phyloP scores from a whole-genome alignment of 2,888 invertebrate genomes.

The Heteropelma amictum region DNA sequence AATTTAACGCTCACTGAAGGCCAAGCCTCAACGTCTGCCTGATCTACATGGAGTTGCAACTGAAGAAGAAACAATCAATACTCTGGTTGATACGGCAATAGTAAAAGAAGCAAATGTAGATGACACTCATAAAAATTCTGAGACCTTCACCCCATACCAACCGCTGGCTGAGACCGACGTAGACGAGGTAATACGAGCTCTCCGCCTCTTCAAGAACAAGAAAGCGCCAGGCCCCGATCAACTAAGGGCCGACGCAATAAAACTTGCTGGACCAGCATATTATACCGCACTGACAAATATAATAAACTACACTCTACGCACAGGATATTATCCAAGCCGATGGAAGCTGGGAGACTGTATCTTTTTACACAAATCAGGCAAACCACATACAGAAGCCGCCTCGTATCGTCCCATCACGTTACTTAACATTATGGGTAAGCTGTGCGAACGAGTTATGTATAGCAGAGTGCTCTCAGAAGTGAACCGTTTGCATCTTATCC shows the following conservation, averaged over 20 bases:
- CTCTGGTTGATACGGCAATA: too few species aligned
- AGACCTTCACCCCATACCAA: too few species aligned
- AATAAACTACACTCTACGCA: neutral
- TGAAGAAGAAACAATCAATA: too few species aligned
- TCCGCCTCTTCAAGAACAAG: conserved; percentile 18
- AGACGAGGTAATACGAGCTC: too few species aligned
- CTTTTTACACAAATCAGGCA: conserved; percentile 9
- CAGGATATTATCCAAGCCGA: conserved; percentile 8
- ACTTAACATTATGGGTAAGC: conserved; percentile 36
- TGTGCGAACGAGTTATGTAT: conserved; percentile 17
- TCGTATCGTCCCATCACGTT: conserved; percentile 31
- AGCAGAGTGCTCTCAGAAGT: too few species aligned
- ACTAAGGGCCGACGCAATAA: conserved; percentile 2
- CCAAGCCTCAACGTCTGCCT: too few species aligned
- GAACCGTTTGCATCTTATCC: too few species aligned
- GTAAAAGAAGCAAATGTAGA: too few species aligned
- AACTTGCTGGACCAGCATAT: neutral
- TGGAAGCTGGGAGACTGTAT: conserved; percentile 21
- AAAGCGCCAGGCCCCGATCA: conserved; percentile 30
- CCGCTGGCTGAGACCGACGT: too few species aligned
- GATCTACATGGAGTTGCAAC: too few species aligned
- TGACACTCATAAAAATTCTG: too few species aligned
- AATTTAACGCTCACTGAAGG: too few species aligned
- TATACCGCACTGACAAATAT: neutral
- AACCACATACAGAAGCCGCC: neutral